Evolutionary conservation across 92 coral and sea anemone genomes (phyloP), one percentile per base, ranked within the genome.

Genomic region (Epizoanthus stellaris): DNA sequence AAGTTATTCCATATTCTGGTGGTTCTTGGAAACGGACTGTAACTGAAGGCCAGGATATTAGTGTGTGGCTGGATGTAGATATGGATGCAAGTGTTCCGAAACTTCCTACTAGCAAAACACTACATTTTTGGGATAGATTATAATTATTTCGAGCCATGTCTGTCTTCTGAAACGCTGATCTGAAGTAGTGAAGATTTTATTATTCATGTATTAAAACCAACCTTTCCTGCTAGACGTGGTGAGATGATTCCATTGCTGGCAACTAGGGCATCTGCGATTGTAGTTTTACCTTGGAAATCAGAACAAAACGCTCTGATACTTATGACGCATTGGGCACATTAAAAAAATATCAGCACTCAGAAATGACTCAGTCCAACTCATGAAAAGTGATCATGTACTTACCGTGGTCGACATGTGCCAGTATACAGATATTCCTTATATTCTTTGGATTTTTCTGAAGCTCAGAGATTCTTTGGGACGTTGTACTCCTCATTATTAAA

Each of bases 351-450:
- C 34, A 73, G 70, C 40, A 47, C 11, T 25, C 45, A 1, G 56
- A 76, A 23, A 60, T 53, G 9, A 11, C 6, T 15, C 34, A 15
- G 17, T 43, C 47, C 54, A 6, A 1, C 54, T 49, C 56, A 49
- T 49, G 56, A 30, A 30, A 30, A 30, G 34, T 30, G 34, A 30
- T 30, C 34, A 30, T 30, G 34, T 30, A 0, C 95, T 88, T 85
- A 96, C 99, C 99, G 53, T 96, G 99, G 60, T 96, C 99, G 19
- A 96, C 99, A 70, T 96, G 99, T 14, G 99, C 99, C 82, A 96
- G 86, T 80, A 96, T 96, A 85, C 99, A 96, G 61, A 96, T 94
- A 88, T 96, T 96, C 73, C 99, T 92, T 56, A 96, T 93, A 70
- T 87, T 92, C 70, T 96, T 91, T 73, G 98, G 97, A 80, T 93